phyloP scores from a whole-genome alignment of 2,797 vertebrate species.

The Lacerta viridis region DNA sequence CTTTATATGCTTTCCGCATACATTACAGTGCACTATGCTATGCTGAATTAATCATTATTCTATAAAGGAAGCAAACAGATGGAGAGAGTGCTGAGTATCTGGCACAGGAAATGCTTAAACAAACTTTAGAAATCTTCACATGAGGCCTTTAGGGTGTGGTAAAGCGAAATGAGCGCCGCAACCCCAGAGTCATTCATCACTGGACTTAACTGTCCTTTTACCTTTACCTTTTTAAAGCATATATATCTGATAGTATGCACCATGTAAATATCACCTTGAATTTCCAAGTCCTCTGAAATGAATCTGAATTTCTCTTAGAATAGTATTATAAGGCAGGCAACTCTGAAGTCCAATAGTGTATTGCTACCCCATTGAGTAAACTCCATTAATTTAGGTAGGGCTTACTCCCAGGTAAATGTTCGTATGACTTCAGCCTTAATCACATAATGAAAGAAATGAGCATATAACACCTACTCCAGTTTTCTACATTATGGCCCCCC shows the following conservation, averaged over 20 bases:
- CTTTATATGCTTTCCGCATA: constrained; percentile 57
- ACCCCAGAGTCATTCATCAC: too few species aligned
- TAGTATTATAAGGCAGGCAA: neutral
- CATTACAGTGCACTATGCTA: constrained; percentile 54
- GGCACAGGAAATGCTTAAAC: constrained; percentile 47
- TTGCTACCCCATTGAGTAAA: neutral
- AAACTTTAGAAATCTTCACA: constrained; percentile 40
- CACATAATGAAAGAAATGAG: neutral
- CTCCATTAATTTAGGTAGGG: neutral
- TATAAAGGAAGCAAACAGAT: constrained; percentile 54
- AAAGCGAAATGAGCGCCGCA: too few species aligned
- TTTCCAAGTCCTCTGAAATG: constrained; percentile 52
- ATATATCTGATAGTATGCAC: constrained; percentile 37
- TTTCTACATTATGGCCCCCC: neutral
- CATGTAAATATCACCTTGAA: constrained; percentile 32
- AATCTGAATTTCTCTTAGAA: constrained; percentile 27
- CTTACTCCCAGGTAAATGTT: neutral
- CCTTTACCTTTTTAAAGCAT: constrained; percentile 31
- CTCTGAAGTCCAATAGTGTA: neutral
- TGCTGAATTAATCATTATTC: constrained; percentile 66
- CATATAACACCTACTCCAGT: neutral
- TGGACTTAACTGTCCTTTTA: too few species aligned
- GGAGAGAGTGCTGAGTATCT: constrained; percentile 53
- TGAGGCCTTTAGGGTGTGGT: neutral
- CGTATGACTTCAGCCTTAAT: neutral